Conservation (phyloP, 2,888 invertebrate species). For the Dicranocentrus wangi region DNA sequence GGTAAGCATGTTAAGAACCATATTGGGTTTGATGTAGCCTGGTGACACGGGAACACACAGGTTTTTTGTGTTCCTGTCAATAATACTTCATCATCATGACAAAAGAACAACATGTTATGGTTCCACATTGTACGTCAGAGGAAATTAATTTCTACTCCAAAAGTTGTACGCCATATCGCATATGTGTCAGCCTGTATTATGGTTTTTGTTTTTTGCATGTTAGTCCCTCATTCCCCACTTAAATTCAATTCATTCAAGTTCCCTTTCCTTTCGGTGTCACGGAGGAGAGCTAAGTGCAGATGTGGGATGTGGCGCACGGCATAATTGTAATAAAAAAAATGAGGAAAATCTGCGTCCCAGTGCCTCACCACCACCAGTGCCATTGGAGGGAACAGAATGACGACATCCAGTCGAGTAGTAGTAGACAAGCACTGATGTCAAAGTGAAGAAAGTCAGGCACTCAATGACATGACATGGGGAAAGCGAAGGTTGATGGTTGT, state of each 20-base stretch:
- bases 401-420: too few species aligned
- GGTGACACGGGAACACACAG: conserved; percentile 10
- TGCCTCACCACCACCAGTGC: background rate
- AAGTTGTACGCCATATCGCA: conserved; percentile 20
- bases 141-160: conserved; percentile 34
- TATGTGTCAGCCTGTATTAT: conserved; percentile 32
- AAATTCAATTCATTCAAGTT: conserved; percentile 35
- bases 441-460: conserved; percentile 26
- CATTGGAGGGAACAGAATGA: too few species aligned
- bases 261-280: background rate
- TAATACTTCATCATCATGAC: conserved; percentile 25
- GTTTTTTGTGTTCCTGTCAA: conserved; percentile 8
- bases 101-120: background rate
- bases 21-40: background rate
- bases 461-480: background rate
- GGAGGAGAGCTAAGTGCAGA: too few species aligned
- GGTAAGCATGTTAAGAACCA: background rate
- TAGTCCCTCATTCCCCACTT: conserved; percentile 19
- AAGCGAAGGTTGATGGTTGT: conserved; percentile 3
- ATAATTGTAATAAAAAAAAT: background rate
- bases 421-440: conserved; percentile 33
- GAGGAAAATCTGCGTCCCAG: background rate
- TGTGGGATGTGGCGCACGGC: background rate
- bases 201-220: background rate
- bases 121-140: background rate